Evolutionary conservation across 2,797 vertebrate species (phyloP).

Genomic region (Discoglossus pictus): DNA sequence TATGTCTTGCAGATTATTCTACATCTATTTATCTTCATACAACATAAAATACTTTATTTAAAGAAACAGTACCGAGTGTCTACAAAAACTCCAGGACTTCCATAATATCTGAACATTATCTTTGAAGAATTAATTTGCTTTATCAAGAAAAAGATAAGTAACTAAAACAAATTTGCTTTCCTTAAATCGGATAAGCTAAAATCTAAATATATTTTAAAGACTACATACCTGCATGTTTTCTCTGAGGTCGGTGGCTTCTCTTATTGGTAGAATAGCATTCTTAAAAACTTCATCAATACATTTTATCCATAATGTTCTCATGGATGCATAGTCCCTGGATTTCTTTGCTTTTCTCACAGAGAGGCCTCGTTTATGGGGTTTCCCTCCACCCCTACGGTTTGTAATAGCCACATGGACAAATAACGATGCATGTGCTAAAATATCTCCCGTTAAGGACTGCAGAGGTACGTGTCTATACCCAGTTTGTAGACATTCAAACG

Average conservation of each 20-base stretch:
- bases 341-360: conserved; percentile 94
- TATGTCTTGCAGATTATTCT: too few relatives aligned
- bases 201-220: too few relatives aligned
- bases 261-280: conserved; percentile 86
- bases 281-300: conserved; percentile 94
- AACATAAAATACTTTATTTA: too few relatives aligned
- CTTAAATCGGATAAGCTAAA: too few relatives aligned
- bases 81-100: too few relatives aligned
- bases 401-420: conserved; percentile 98
- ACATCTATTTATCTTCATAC: too few relatives aligned
- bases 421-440: conserved; percentile 86
- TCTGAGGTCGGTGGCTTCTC: conserved; percentile 93
- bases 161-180: too few relatives aligned
- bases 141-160: too few relatives aligned
- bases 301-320: conserved; percentile 94
- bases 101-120: too few relatives aligned
- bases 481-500: conserved; percentile 96
- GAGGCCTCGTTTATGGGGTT: conserved; percentile 94
- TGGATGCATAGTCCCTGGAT: conserved; percentile 90
- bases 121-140: too few relatives aligned
- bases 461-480: conserved; percentile 93
- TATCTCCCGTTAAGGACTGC: conserved; percentile 93
- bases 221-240: conserved; percentile 95
- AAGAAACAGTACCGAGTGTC: too few relatives aligned
- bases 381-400: conserved; percentile 95